Percentiles rank a stretch among this genome's conserved stretches.
Conservation (phyloP, 2,888 invertebrate genomes). For the Spilarctia lutea region DNA sequence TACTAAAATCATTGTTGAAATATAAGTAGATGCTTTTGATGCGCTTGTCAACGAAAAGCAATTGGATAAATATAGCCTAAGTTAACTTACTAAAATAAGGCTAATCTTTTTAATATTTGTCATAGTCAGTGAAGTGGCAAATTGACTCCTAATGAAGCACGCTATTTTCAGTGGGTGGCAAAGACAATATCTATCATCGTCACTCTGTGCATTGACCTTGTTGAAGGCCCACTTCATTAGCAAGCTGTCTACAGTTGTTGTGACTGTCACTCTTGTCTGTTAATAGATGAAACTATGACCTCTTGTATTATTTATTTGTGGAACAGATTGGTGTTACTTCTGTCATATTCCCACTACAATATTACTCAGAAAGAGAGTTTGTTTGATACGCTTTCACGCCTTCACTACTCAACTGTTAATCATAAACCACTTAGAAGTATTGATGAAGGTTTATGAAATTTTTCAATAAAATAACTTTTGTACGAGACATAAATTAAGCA, state of each 20-base stretch:
- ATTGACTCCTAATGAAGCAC: slow-evolving; percentile 21
- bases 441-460: background rate
- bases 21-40: background rate
- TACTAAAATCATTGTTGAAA: background rate
- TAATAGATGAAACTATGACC: background rate
- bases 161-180: slow-evolving; percentile 15
- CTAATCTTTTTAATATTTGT: slow-evolving; percentile 1
- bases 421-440: background rate
- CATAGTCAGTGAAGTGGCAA: slow-evolving; percentile 18
- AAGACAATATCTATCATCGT: slow-evolving; percentile 1
- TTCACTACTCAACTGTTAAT: background rate
- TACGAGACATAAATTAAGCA: no score
- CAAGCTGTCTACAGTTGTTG: background rate
- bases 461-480: background rate
- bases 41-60: background rate
- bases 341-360: background rate
- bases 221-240: slow-evolving; percentile 3
- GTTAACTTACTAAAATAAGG: slow-evolving; percentile 1
- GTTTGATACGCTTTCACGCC: background rate
- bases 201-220: slow-evolving; percentile 16
- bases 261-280: background rate
- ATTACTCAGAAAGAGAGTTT: background rate
- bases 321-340: background rate
- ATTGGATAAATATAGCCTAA: background rate
- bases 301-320: background rate